Conservation (phyloP, 2,888 invertebrate genomes). For the Platynereis dumerilii region DNA sequence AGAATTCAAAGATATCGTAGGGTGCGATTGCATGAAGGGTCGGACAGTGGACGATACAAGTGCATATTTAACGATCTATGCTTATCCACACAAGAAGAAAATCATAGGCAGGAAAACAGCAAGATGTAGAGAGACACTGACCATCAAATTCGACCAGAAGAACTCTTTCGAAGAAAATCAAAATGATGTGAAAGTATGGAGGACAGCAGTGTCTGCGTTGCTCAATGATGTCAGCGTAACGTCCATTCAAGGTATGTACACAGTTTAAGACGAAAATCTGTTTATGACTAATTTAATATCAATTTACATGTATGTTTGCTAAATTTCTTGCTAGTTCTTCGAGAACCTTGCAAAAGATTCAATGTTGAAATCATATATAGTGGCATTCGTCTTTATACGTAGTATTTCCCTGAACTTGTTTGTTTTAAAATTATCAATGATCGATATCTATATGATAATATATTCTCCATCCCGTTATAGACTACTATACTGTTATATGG, state of each 20-base stretch:
- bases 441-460: no score
- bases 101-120: constrained; percentile 46
- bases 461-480: no score
- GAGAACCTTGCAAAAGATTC: no score
- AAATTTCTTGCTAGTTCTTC: no score
- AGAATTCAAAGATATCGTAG: constrained; percentile 46
- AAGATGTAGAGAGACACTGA: constrained; percentile 44
- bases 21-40: constrained; percentile 51
- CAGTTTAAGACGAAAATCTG: background rate
- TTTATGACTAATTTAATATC: background rate
- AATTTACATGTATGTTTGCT: background rate
- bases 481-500: no score
- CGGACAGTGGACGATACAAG: constrained; percentile 33
- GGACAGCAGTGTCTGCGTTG: constrained; percentile 38
- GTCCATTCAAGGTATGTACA: constrained; percentile 8
- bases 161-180: constrained; percentile 47
- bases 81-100: constrained; percentile 53
- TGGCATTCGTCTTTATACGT: no score
- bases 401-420: no score
- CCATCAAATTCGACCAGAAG: constrained; percentile 43
- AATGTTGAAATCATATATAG: no score
- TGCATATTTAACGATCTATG: constrained; percentile 51
- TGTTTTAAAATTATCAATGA: no score
- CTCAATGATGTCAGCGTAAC: background rate
- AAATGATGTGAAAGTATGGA: constrained; percentile 44